Percentiles rank a stretch among this genome's conserved stretches.
Conservation (phyloP, 2,888 invertebrate genomes). For the Auanema freiburgensis region DNA sequence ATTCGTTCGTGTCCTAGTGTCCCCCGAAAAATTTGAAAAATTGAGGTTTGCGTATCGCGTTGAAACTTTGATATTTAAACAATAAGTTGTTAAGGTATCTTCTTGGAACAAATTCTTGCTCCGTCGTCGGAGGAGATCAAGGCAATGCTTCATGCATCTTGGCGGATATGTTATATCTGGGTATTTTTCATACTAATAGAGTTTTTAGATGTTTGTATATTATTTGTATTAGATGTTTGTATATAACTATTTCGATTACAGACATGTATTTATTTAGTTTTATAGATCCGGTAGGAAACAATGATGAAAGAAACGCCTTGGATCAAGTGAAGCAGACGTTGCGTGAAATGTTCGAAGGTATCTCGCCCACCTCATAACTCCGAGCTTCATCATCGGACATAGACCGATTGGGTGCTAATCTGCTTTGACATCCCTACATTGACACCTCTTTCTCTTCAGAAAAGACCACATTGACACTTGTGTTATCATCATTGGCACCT, state of each 20-base stretch:
- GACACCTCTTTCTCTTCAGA: no score
- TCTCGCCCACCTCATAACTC: neutral
- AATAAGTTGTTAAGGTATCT: constrained; percentile 20
- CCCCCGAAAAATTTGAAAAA: no score
- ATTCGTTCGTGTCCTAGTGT: no score
- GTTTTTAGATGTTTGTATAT: constrained; percentile 17
- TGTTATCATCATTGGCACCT: no score
- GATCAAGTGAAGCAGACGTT: constrained; percentile 19
- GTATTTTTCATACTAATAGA: constrained; percentile 20
- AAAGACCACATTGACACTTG: no score
- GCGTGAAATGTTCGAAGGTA: constrained; percentile 7
- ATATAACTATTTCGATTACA: no score
- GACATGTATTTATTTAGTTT: constrained; percentile 23
- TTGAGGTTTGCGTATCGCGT: no score
- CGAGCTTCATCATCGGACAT: constrained; percentile 15
- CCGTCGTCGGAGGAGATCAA: constrained; percentile 15
- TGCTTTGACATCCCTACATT: no score
- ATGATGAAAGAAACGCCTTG: constrained; percentile 19
- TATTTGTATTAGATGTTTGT: no score
- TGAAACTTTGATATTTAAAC: constrained; percentile 9
- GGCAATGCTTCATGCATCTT: constrained; percentile 16
- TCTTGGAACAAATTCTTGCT: constrained; percentile 16
- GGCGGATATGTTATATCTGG: constrained; percentile 18
- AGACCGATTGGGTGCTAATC: no score
- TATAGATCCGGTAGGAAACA: constrained; percentile 20